phyloP scores from a whole-genome alignment of 2,113 vertebrate species.

The Triplophysa rosa region DNA sequence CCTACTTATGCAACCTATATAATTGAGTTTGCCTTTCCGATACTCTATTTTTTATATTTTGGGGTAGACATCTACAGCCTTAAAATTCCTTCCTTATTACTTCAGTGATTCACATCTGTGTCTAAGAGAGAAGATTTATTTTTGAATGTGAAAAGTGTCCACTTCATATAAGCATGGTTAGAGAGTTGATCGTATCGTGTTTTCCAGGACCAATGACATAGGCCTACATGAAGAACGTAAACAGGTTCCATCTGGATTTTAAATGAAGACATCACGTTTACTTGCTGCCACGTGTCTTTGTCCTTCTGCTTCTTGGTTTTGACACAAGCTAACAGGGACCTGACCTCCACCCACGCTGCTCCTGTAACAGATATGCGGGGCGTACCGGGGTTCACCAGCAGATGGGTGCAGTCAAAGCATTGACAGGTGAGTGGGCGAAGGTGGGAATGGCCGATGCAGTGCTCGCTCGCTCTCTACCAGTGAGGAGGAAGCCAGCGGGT shows the following conservation, averaged over 20 bases:
- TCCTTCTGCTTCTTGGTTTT: not conserved
- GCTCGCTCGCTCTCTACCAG: conserved; percentile 54
- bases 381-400: conserved; percentile 60
- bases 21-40: not conserved
- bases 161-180: not conserved
- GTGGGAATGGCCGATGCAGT: conserved; percentile 58
- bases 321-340: conserved; percentile 5
- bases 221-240: too few relatives aligned
- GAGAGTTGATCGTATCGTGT: not conserved
- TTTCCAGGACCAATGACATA: too few relatives aligned
- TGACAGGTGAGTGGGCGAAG: conserved; percentile 63
- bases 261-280: not conserved
- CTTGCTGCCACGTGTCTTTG: conserved; percentile 43
- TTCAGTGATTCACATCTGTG: too few relatives aligned
- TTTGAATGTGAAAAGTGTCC: not conserved
- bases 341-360: conserved; percentile 56
- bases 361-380: conserved; percentile 38
- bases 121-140: too few relatives aligned
- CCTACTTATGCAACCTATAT: not conserved
- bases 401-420: conserved; percentile 71
- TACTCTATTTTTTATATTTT: too few relatives aligned
- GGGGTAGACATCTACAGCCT: too few relatives aligned
- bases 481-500: conserved; percentile 81
- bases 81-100: too few relatives aligned
- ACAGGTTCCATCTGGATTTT: too few relatives aligned